Percentiles rank a stretch among this genome's conserved stretches.
Evolutionary conservation across 2,888 invertebrate genomes (phyloP).

Genomic region (Sepiola atlantica): DNA sequence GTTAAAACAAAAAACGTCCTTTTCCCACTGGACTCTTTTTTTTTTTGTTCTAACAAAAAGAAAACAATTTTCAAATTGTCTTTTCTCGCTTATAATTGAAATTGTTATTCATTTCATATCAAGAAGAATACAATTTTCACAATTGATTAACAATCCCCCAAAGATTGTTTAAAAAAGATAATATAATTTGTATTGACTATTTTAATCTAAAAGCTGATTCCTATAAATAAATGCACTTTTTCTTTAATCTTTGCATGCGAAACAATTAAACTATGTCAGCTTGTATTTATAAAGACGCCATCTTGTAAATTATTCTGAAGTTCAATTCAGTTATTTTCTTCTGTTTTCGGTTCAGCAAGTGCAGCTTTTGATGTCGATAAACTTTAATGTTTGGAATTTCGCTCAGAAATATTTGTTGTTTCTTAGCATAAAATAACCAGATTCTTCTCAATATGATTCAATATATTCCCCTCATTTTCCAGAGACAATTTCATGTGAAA

Average conservation of each 20-base stretch:
- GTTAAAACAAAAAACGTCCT: neutral
- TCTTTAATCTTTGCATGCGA: neutral
- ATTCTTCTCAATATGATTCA: too few species aligned
- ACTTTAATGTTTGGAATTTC: neutral
- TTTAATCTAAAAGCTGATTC: neutral
- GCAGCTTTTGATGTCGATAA: neutral
- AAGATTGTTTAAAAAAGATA: neutral
- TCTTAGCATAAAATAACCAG: neutral
- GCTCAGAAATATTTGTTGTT: neutral
- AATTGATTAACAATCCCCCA: neutral
- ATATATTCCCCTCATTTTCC: too few species aligned
- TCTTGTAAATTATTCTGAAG: neutral
- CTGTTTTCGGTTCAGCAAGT: neutral
- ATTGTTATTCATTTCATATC: neutral
- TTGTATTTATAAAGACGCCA: neutral
- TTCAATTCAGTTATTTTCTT: neutral
- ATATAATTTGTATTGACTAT: neutral
- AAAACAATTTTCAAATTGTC: too few species aligned
- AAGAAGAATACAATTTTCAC: neutral
- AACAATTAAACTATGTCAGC: neutral
- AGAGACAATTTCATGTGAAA: too few species aligned
- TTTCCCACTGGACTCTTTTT: neutral
- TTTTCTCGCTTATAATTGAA: neutral
- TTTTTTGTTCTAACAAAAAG: too few species aligned
- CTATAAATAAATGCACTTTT: neutral